phyloP scores from a whole-genome alignment of 2,797 vertebrate genomes.

The Percopsis omiscomaycus region DNA sequence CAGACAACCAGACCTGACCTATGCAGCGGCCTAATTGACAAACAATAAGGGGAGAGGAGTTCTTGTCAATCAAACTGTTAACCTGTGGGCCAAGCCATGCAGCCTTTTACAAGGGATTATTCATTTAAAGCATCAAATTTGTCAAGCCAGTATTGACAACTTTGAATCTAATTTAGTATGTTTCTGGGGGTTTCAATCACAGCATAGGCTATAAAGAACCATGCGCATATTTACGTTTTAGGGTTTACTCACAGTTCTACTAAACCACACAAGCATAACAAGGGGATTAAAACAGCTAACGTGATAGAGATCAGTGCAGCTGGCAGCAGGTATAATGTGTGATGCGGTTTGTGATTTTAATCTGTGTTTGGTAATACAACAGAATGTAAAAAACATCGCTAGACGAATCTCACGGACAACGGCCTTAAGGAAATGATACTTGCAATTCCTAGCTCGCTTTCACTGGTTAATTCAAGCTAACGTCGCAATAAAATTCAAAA shows the following conservation, averaged over 20 bases:
- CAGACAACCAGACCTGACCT: conserved; percentile 72
- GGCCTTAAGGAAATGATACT: neutral
- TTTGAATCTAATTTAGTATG: conserved; percentile 22
- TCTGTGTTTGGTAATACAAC: too few species aligned
- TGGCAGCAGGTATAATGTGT: conserved; percentile 50
- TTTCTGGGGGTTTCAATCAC: conserved; percentile 24
- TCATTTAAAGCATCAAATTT: conserved; percentile 32
- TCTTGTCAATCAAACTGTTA: conserved; percentile 63
- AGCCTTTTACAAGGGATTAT: conserved; percentile 6
- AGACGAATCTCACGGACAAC: neutral
- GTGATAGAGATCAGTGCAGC: conserved; percentile 63
- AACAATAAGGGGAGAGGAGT: conserved; percentile 54
- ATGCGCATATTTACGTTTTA: conserved; percentile 37
- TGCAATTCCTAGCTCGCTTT: neutral
- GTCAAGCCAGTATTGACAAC: conserved; percentile 18
- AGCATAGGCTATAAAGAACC: conserved; percentile 40
- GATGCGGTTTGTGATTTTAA: too few species aligned
- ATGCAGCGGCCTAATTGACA: conserved; percentile 47
- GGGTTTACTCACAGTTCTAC: conserved; percentile 65
- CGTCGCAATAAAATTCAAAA: conserved; percentile 23
- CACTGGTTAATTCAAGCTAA: neutral
- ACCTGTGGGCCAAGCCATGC: conserved; percentile 28
- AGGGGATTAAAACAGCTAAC: conserved; percentile 67
- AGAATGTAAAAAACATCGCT: neutral
- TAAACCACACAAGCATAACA: conserved; percentile 70